Conservation (phyloP, 2,888 invertebrate genomes). For the Ceramica pisi region DNA sequence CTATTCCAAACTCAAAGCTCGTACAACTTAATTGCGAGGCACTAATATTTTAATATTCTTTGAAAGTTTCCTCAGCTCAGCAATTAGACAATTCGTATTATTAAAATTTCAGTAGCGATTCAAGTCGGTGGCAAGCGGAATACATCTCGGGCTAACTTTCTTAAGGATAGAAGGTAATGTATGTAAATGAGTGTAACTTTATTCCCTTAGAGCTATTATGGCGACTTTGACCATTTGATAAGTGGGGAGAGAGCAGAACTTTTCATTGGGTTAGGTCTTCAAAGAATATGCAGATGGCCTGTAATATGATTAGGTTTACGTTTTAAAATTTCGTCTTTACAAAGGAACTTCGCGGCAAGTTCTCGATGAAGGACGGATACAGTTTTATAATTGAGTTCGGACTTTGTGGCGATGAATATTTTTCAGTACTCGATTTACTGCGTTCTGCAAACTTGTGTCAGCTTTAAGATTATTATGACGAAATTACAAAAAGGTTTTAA, state of each 20-base stretch:
- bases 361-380: conserved; percentile 41
- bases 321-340: conserved; percentile 44
- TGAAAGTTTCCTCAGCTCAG: conserved; percentile 58
- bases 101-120: conserved; percentile 66
- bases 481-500: neutral
- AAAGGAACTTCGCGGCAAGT: conserved; percentile 30
- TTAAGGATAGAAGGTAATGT: conserved; percentile 84
- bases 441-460: neutral
- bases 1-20: conserved; percentile 47
- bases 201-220: conserved; percentile 83
- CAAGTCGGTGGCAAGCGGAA: conserved; percentile 66
- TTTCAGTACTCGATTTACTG: conserved; percentile 3
- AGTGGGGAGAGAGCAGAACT: conserved; percentile 72
- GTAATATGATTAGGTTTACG: conserved; percentile 50
- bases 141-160: conserved; percentile 74
- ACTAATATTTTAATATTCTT: conserved; percentile 61
- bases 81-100: conserved; percentile 67
- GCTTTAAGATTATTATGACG: neutral
- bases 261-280: conserved; percentile 72
- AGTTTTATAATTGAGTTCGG: conserved; percentile 47
- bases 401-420: conserved; percentile 31
- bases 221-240: conserved; percentile 87
- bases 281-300: conserved; percentile 63
- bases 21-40: conserved; percentile 47
- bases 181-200: conserved; percentile 87